A percentile compares a stretch with the other conserved stretches of the same genome.
Evolutionary conservation across 1,140 invertebrate genomes (phyloP).

Genomic region (Aphelenchoides avenae): DNA sequence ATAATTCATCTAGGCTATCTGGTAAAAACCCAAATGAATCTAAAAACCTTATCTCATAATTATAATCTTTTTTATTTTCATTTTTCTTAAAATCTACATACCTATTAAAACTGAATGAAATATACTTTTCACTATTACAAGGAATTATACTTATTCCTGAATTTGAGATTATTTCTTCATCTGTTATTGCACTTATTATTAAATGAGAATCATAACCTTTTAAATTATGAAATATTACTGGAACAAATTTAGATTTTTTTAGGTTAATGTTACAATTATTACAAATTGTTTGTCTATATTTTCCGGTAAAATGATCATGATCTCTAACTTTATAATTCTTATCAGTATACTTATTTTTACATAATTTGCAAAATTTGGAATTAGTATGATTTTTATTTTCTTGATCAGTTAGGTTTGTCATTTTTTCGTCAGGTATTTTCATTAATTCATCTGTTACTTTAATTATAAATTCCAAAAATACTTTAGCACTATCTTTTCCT

Average conservation of each 20-base stretch:
- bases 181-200: slow-evolving; percentile 23
- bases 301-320: slow-evolving; percentile 5
- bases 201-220: slow-evolving; percentile 33
- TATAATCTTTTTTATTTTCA: not conserved
- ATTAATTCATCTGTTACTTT: slow-evolving; percentile 19
- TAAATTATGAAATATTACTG: too few relatives aligned
- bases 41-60: slow-evolving; percentile 34
- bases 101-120: slow-evolving; percentile 24
- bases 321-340: slow-evolving; percentile 5
- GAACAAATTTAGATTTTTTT: not conserved
- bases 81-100: too few relatives aligned
- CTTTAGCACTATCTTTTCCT: slow-evolving; percentile 16
- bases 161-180: slow-evolving; percentile 10
- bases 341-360: slow-evolving; percentile 16
- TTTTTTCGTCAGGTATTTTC: slow-evolving; percentile 23
- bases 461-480: slow-evolving; percentile 28
- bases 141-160: slow-evolving; percentile 23
- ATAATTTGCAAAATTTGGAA: slow-evolving; percentile 11
- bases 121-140: slow-evolving; percentile 33
- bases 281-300: not conserved
- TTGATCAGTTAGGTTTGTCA: slow-evolving; percentile 23
- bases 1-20: slow-evolving; percentile 11
- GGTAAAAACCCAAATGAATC: slow-evolving; percentile 11
- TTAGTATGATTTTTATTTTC: slow-evolving; percentile 14
- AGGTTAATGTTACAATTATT: not conserved